A percentile compares a stretch with the other conserved stretches of the same genome.
These are phyloP conservation scores for Drosophila bunnanda DNA, from an alignment of 2,888 invertebrate species.

Conservation along the genomic window DNA sequence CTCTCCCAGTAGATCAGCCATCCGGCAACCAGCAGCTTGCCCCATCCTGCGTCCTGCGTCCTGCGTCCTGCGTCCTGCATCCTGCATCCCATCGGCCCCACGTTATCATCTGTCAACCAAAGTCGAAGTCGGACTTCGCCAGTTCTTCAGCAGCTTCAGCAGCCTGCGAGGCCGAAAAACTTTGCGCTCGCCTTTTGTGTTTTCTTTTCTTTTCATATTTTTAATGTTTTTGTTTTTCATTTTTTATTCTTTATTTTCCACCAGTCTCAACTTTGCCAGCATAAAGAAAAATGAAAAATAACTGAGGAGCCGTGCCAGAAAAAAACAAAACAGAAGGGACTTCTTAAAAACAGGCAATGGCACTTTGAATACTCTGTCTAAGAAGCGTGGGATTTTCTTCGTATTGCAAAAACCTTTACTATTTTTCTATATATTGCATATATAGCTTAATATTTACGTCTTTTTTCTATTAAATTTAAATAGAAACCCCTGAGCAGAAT, in stretches of 20 bases:
- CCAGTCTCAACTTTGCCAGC: conserved; percentile 47
- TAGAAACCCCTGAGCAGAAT: neutral
- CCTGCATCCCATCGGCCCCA: neutral
- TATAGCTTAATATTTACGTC: neutral
- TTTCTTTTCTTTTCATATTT: conserved; percentile 5
- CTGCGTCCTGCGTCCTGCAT: neutral
- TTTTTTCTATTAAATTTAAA: neutral
- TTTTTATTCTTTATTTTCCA: conserved; percentile 25
- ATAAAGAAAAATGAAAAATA: conserved; percentile 54
- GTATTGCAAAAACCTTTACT: neutral
- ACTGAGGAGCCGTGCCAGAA: conserved; percentile 18
- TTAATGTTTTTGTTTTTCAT: conserved; percentile 31
- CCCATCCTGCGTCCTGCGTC: neutral
- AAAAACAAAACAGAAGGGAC: conserved; percentile 1
- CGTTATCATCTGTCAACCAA: conserved; percentile 42
- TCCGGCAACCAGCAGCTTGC: conserved; percentile 7
- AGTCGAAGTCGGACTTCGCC: conserved; percentile 46
- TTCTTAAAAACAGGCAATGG: conserved; percentile 19
- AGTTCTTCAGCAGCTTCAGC: conserved; percentile 33
- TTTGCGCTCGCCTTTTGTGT: conserved; percentile 65
- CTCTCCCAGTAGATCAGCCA: conserved; percentile 2
- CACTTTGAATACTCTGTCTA: conserved; percentile 28
- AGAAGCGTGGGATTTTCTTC: neutral
- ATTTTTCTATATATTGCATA: neutral
- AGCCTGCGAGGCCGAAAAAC: conserved; percentile 51